phyloP scores from a whole-genome alignment of 2,888 invertebrate species.

The Caenorhabditis japonica region DNA sequence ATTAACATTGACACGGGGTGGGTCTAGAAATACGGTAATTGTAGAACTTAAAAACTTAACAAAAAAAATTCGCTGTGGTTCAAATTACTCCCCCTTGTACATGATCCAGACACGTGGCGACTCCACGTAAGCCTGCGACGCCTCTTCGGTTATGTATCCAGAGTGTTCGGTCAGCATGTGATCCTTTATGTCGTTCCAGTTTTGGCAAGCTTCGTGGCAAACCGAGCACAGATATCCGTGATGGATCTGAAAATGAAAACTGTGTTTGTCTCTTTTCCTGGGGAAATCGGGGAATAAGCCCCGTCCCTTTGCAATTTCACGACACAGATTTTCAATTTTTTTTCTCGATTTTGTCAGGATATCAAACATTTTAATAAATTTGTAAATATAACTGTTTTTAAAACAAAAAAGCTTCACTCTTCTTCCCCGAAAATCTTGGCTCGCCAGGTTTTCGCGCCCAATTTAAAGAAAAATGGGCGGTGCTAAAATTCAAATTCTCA shows the following conservation, averaged over 20 bases:
- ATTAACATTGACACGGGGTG: conserved; percentile 3
- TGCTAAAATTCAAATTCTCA: no score
- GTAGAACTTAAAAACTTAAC: conserved; percentile 1
- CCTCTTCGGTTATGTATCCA: conserved; percentile 75
- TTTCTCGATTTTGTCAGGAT: no score
- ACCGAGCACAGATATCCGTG: conserved; percentile 77
- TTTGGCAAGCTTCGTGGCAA: conserved; percentile 71
- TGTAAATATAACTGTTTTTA: no score
- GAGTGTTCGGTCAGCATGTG: conserved; percentile 76
- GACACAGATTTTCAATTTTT: no score
- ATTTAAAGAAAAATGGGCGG: no score
- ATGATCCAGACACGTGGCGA: conserved; percentile 77
- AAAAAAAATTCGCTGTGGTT: no score
- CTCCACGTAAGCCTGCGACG: conserved; percentile 75
- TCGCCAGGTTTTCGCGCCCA: no score
- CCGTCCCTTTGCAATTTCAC: no score
- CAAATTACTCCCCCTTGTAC: conserved; percentile 77
- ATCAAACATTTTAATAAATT: no score
- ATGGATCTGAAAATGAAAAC: conserved; percentile 64
- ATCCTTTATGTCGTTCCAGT: conserved; percentile 76
- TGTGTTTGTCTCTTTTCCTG: neutral
- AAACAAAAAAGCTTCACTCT: no score
- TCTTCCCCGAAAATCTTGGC: no score
- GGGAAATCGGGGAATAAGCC: no score
- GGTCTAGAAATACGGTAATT: neutral